Evolutionary conservation across 2,797 vertebrate species (phyloP), one percentile per base, ranked within the genome.

Genomic region (Falco biarmicus): DNA sequence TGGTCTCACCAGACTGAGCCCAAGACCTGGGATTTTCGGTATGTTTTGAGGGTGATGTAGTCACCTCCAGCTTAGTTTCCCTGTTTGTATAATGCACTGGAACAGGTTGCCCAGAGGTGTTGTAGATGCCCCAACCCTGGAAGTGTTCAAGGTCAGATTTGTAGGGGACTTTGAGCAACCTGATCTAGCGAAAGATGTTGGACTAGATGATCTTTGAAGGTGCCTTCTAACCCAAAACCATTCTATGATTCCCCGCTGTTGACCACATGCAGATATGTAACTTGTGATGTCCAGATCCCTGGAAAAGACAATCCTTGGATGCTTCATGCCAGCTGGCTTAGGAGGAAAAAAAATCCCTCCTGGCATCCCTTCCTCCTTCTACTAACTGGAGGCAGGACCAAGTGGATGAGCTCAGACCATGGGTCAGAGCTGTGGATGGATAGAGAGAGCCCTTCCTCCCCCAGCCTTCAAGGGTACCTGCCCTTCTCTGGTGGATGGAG

Each of bases 191-290:
- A 13, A 84, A 61, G 13, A 7, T 34, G 24, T 19, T 69, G 45
- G 45, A 45, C 45, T 45, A 45, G 47, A 15, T 28, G 41, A 39
- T 24, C 29, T 82, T 29, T 10, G 10, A 29, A 57, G 26, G 20
- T 57, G 26, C 29, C 39, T 84, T 89, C 39, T 69, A 66, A 39
- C 6, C 12, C 22, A 45, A 45, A n/a, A 22, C 25, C 25, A 34
- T 32, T 82, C 57, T 29, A 1, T 51, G 32, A 60, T 82, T 59
- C 7, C 17, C 31, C 1, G 1, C 19, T 45, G 28, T 29, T 77
- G 25, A 70, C 45, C 0, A 0, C 3, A 2, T 32, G 22, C 48
- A 60, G 32, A 13, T 60, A 2, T 15, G 9, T 59, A 74, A 66
- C 21, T 20, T 54, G 34, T 0, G 1, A 18, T 61, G 60, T 37